Conservation (phyloP, 2,797 vertebrate genomes). For the Diplodus sargus region DNA sequence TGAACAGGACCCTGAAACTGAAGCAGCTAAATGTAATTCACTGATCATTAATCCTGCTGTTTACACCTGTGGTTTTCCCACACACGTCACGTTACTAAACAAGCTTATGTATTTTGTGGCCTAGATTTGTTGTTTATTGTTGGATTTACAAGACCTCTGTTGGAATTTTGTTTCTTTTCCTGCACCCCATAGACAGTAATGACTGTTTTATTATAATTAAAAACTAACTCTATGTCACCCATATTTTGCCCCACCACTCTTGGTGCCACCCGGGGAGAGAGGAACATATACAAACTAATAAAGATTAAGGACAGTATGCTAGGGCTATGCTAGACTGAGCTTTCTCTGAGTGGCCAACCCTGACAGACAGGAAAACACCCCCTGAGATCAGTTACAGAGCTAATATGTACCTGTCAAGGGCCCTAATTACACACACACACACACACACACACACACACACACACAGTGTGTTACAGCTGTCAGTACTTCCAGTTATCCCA, state of each 20-base stretch:
- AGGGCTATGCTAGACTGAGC: slow-evolving; percentile 51
- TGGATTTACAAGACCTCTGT: neutral
- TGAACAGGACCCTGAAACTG: no score
- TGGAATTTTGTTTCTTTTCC: neutral
- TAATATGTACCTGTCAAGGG: slow-evolving; percentile 82
- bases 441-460: slow-evolving; percentile 46
- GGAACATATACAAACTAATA: slow-evolving; percentile 19
- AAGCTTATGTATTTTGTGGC: neutral
- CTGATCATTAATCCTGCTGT: no score
- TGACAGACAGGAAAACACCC: slow-evolving; percentile 81
- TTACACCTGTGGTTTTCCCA: no score
- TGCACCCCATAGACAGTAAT: neutral
- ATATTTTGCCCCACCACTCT: neutral
- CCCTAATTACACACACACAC: slow-evolving; percentile 61
- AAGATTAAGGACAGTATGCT: slow-evolving; percentile 13
- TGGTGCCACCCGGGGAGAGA: slow-evolving; percentile 2
- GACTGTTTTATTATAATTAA: no score
- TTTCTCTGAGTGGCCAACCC: slow-evolving; percentile 67
- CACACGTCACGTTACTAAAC: no score
- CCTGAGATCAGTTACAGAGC: slow-evolving; percentile 83
- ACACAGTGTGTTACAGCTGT: slow-evolving; percentile 60
- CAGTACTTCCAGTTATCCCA: slow-evolving; percentile 58
- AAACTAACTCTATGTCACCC: neutral
- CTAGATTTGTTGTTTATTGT: neutral
- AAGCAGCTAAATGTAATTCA: no score